Percentiles rank a stretch among this genome's conserved stretches.
These are phyloP conservation scores for Himalopsyche anomala DNA, from an alignment of 2,888 invertebrate genomes.

Conservation along the genomic window DNA sequence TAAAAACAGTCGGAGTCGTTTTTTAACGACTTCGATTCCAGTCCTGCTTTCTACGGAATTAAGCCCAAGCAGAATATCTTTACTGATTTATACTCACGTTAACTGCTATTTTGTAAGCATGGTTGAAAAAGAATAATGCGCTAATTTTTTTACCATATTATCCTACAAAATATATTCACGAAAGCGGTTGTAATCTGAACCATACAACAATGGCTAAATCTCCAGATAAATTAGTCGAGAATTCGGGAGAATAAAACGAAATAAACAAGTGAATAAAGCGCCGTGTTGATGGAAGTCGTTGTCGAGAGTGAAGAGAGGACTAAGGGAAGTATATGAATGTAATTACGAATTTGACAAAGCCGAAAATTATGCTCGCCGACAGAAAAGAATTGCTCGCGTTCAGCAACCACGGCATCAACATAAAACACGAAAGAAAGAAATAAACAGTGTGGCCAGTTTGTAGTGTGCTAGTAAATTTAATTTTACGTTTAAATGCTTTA, in stretches of 20 bases:
- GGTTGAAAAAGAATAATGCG: no score
- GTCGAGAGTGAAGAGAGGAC: background rate
- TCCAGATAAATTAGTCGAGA: slow-evolving; percentile 26
- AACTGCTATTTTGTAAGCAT: no score
- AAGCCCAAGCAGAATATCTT: no score
- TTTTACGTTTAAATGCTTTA: background rate
- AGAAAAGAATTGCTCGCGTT: slow-evolving; percentile 2
- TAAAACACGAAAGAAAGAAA: background rate
- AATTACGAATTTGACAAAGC: slow-evolving; percentile 26
- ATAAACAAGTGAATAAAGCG: slow-evolving; percentile 10
- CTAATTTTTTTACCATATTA: background rate
- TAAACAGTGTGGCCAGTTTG: background rate
- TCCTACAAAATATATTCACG: background rate
- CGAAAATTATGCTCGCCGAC: slow-evolving; percentile 6
- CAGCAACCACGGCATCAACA: background rate
- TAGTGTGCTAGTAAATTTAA: background rate
- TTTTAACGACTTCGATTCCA: no score
- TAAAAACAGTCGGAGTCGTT: no score
- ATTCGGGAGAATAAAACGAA: slow-evolving; percentile 9
- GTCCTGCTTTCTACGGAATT: no score
- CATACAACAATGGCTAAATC: background rate
- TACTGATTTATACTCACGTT: no score
- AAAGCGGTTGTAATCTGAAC: background rate
- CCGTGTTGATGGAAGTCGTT: background rate
- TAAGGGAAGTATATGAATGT: slow-evolving; percentile 22